Evolutionary conservation across 2,113 vertebrate genomes (phyloP).

Genomic region (Dipodomys spectabilis): DNA sequence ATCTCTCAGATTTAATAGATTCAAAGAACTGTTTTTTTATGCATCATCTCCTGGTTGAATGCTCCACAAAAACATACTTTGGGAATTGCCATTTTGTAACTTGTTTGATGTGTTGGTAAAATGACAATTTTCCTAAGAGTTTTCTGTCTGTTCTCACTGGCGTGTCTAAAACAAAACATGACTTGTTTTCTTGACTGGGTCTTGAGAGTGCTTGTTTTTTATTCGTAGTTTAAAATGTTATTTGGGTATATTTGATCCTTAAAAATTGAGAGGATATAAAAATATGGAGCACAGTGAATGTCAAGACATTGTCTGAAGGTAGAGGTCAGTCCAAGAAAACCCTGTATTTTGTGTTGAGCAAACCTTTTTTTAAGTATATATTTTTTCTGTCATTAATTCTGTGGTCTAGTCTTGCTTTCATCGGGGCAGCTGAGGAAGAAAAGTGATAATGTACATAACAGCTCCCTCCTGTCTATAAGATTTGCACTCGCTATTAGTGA

Average conservation of each 20-base stretch:
- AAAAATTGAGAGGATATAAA: background rate
- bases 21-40: background rate
- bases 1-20: constrained; percentile 36
- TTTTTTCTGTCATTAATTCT: background rate
- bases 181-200: constrained; percentile 43
- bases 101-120: constrained; percentile 51
- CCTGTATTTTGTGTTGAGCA: background rate
- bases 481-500: constrained; percentile 4
- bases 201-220: constrained; percentile 9
- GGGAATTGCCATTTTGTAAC: constrained; percentile 13
- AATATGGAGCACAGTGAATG: constrained; percentile 2
- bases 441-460: background rate
- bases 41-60: constrained; percentile 47
- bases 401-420: background rate
- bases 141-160: constrained; percentile 36
- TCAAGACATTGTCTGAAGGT: constrained; percentile 34
- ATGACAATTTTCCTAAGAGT: constrained; percentile 44
- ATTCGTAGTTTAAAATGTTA: constrained; percentile 25
- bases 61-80: background rate
- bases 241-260: constrained; percentile 37
- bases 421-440: constrained; percentile 1
- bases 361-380: background rate
- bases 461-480: background rate
- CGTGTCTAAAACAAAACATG: constrained; percentile 2
- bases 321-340: background rate